Evolutionary conservation across 2,797 vertebrate species (phyloP).

Genomic region (Poliocrania exsul): DNA sequence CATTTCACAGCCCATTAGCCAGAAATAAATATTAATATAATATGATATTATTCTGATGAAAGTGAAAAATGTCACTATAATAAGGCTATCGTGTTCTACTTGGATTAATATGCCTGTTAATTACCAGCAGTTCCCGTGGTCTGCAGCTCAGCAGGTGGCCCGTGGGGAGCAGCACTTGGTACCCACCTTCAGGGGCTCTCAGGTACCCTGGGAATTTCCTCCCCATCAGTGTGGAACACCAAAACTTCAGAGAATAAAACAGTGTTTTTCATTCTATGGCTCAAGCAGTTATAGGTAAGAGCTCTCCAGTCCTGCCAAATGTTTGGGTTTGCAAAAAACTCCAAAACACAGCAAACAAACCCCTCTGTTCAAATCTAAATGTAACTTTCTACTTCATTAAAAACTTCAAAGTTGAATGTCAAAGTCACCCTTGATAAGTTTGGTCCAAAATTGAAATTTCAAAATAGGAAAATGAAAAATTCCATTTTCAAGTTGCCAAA

Average conservation of each 20-base stretch:
- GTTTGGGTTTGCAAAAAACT: neutral
- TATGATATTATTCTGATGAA: slow-evolving; percentile 52
- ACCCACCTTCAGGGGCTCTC: neutral
- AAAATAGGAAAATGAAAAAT: neutral
- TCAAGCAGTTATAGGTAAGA: neutral
- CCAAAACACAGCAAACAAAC: neutral
- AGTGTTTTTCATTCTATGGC: accelerated
- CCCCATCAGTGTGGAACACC: accelerated
- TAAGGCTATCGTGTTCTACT: slow-evolving; percentile 4
- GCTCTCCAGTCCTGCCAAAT: too few species aligned
- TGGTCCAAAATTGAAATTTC: neutral
- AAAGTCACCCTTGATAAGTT: too few species aligned
- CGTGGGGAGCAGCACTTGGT: neutral
- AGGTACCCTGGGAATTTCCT: neutral
- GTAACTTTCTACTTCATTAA: too few species aligned
- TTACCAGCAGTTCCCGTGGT: slow-evolving; percentile 50
- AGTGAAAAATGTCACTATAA: slow-evolving; percentile 67
- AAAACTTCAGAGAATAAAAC: neutral
- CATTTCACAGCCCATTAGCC: slow-evolving; percentile 39
- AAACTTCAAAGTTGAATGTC: neutral
- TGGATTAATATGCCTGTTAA: slow-evolving; percentile 51
- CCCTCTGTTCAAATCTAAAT: neutral
- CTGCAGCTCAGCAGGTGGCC: neutral
- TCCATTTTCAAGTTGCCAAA: neutral
- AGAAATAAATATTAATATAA: slow-evolving; percentile 72